A percentile compares a stretch with the other conserved stretches of the same genome.
These are phyloP conservation scores for Zosterops japonicus DNA, from an alignment of 2,113 vertebrate genomes.

Conservation along the genomic window DNA sequence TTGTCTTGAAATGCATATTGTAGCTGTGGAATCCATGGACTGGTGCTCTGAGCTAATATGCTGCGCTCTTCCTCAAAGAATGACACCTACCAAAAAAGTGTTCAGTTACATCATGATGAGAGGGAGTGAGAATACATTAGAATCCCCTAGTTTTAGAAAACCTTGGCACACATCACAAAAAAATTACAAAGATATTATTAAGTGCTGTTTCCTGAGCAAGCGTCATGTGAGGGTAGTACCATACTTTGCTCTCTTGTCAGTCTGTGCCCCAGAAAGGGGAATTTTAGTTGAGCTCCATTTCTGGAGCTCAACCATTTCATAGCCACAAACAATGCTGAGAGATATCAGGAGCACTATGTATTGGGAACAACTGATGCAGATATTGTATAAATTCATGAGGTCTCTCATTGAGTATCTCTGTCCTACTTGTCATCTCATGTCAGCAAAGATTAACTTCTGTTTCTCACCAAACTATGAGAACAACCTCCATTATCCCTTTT, in stretches of 20 bases:
- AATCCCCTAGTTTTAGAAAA: background rate
- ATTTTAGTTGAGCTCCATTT: background rate
- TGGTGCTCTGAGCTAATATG: constrained; percentile 83
- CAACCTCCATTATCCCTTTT: constrained; percentile 24
- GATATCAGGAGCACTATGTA: background rate
- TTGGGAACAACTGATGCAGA: background rate
- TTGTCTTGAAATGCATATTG: constrained; percentile 94
- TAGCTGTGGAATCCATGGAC: constrained; percentile 92
- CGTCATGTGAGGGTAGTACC: background rate
- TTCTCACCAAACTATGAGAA: constrained; percentile 22
- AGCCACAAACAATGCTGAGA: background rate
- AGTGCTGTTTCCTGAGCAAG: background rate
- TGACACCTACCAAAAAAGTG: constrained; percentile 76
- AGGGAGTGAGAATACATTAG: background rate
- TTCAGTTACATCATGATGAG: background rate
- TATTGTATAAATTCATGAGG: background rate
- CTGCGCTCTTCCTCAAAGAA: constrained; percentile 91
- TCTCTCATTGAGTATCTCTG: background rate
- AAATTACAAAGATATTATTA: background rate
- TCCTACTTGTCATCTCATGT: background rate
- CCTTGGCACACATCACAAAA: background rate
- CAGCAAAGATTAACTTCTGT: constrained; percentile 5
- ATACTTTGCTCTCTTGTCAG: background rate
- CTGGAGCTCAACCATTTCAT: background rate
- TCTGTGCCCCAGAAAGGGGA: background rate